A percentile compares a stretch with the other conserved stretches of the same genome.
Evolutionary conservation across 2,888 invertebrate species (phyloP).

Genomic region (Leucophora obtusa): DNA sequence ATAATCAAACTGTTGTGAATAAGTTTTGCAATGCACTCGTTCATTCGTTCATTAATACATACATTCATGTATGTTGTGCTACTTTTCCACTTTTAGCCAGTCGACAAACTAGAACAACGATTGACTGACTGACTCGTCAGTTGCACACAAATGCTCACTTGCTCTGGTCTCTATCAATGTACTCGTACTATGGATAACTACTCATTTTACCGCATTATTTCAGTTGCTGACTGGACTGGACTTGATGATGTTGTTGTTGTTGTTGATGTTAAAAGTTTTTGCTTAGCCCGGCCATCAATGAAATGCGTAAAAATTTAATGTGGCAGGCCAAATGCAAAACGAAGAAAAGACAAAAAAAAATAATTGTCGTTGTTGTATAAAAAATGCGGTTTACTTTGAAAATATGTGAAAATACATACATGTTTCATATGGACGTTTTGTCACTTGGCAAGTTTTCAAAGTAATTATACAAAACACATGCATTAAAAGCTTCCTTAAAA

Average conservation of each 20-base stretch:
- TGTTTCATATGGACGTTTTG: slow-evolving; percentile 49
- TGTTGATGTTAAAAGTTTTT: neutral
- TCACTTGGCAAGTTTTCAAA: slow-evolving; percentile 63
- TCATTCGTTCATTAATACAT: slow-evolving; percentile 19
- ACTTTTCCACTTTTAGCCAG: slow-evolving; percentile 51
- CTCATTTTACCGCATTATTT: slow-evolving; percentile 34
- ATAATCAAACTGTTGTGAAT: slow-evolving; percentile 1
- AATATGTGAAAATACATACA: slow-evolving; percentile 1
- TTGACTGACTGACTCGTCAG: slow-evolving; percentile 16
- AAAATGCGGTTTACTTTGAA: slow-evolving; percentile 29
- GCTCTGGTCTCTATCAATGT: neutral
- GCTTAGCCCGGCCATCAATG: slow-evolving; percentile 46
- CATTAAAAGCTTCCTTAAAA: slow-evolving; percentile 34
- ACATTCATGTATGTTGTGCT: slow-evolving; percentile 45
- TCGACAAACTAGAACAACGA: slow-evolving; percentile 53
- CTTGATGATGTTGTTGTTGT: neutral
- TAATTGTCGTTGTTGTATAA: too few relatives aligned
- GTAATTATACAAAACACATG: slow-evolving; percentile 41
- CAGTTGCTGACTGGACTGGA: slow-evolving; percentile 9
- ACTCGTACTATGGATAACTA: neutral
- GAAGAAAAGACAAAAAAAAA: slow-evolving; percentile 1
- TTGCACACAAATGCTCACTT: slow-evolving; percentile 24
- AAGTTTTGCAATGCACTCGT: slow-evolving; percentile 7
- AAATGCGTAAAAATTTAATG: slow-evolving; percentile 53
- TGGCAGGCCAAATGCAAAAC: slow-evolving; percentile 22